Percentiles rank a stretch among this genome's conserved stretches.
phyloP scores from a whole-genome alignment of 2,888 invertebrate genomes.

The Drosophila siamana region DNA sequence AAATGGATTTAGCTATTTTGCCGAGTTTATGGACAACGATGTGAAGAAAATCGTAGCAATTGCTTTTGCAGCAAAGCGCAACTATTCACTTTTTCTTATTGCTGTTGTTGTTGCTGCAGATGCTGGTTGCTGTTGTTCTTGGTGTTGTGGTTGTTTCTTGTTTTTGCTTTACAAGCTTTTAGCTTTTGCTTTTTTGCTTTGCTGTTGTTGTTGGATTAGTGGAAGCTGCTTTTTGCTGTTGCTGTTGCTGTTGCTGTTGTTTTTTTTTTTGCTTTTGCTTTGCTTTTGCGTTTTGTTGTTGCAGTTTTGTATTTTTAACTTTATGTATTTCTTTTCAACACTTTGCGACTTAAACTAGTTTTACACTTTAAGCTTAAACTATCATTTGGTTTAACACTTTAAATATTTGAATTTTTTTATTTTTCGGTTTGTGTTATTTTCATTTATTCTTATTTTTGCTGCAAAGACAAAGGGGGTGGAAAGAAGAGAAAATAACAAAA shows the following conservation, averaged over 20 bases:
- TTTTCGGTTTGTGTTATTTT: constrained; percentile 11
- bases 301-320: constrained; percentile 9
- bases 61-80: constrained; percentile 53
- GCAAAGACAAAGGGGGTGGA: constrained; percentile 53
- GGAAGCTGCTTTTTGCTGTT: constrained; percentile 10
- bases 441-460: constrained; percentile 33
- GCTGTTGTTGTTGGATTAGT: too few species aligned
- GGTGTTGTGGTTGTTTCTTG: not conserved
- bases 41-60: constrained; percentile 51
- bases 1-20: constrained; percentile 85
- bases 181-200: constrained; percentile 12
- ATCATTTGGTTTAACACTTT: constrained; percentile 79
- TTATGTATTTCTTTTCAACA: constrained; percentile 38
- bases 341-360: constrained; percentile 69
- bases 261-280: constrained; percentile 15
- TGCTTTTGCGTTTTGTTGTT: constrained; percentile 21
- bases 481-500: constrained; percentile 47
- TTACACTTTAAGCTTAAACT: constrained; percentile 76
- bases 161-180: constrained; percentile 17
- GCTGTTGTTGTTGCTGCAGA: constrained; percentile 4
- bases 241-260: constrained; percentile 22
- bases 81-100: constrained; percentile 40
- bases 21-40: constrained; percentile 77
- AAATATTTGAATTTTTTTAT: constrained; percentile 24
- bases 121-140: constrained; percentile 1